Base-by-base conservation (phyloP, 1,140 invertebrate species). In the Drosophila fuyamai region DNA sequence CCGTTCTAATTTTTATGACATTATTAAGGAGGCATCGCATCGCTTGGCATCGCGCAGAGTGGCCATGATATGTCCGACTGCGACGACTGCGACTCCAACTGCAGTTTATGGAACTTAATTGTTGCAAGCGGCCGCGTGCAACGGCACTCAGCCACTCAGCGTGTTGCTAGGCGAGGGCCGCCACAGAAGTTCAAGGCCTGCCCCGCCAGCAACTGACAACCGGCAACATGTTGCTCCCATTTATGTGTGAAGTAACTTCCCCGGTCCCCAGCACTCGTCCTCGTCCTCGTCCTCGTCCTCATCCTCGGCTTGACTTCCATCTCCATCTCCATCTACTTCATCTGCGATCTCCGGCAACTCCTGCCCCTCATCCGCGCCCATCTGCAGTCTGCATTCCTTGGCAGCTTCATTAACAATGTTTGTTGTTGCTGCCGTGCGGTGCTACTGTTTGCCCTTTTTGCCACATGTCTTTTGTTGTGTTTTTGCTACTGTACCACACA, bases 1-100 rank as follows among this genome's bases (percentile, higher is more conserved):
- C 84, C 84, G 81, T 90, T 89, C 84, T 89, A 89, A 89, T 89
- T 89, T 89, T 89, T 89, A 89, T 89, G 84, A 89, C 84, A 89
- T 89, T 89, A 89, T 89, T 89, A 90, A 89, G 84, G 73, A 89
- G 84, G 83, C 78, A 75, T 74, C 78, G 72, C 66, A 56, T 78
- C 56, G 63, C 46, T 43, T 67, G 18, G 65, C 38, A 66, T 65
- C 60, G 65, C 65, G 7, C n/a, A 12, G 18, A 67, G 47, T 68
- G 61, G 61, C 61, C 61, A 68, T 67, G 61, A 68, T 68, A 68
- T 68, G 61, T 68, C 65, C 60, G 61, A 68, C 51, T 48, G 18
- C 68, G 23, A 66, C 61, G 57, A 8, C 54, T 65, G 27, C 16
- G 44, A 71, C 51, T 48, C 32, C 68, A 43, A 70, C 65, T 62